Evolutionary conservation across 2,113 vertebrate genomes (phyloP), one percentile per base, ranked within the genome.

Genomic region (Dicerorhinus sumatrensis): DNA sequence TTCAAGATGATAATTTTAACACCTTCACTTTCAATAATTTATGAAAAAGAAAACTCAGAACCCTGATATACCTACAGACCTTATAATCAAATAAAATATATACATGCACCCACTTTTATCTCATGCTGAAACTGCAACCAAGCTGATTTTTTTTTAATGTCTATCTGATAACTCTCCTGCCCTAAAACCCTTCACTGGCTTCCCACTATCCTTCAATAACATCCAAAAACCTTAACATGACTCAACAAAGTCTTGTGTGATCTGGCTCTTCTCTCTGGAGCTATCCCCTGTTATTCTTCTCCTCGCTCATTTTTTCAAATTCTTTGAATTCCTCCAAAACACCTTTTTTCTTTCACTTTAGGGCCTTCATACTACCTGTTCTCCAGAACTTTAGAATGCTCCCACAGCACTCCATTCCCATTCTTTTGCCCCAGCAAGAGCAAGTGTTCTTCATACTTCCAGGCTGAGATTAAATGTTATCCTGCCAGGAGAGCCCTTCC

Each of bases 11-110:
- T 58, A 92, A 84, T 94, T 86, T 83, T 80, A 97, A 73, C 65
- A 77, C 9, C 8, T 51, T 89, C 27, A 97, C 73, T 94, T 92
- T 94, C 77, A 91, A 58, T 77, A 84, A 92, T 48, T 96, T 89
- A 70, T 76, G 36, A 25, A 69, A 91, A 96, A 77, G 8, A 39
- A 95, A 93, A 95, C 58, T n/a, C 12, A 67, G 29, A 94, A 90
- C 18, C 8, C 58, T 97, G 58, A 86, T 85, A 94, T 0, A 91
- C 36, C 42, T 94, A 92, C 10, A 95, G 8, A 92, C 76, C 10
- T 70, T 79, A 80, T 33, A 72, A 89, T 56, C 31, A 60, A 96
- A 62, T 80, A 86, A 86, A 91, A 92, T 27, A 72, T 23, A 67
- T 8, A 94, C 4, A 65, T 17, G 72, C n/a, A 87, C 8, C 51